Evolutionary conservation across 2,888 invertebrate genomes (phyloP).

Genomic region (Sepioteuthis lessoniana): DNA sequence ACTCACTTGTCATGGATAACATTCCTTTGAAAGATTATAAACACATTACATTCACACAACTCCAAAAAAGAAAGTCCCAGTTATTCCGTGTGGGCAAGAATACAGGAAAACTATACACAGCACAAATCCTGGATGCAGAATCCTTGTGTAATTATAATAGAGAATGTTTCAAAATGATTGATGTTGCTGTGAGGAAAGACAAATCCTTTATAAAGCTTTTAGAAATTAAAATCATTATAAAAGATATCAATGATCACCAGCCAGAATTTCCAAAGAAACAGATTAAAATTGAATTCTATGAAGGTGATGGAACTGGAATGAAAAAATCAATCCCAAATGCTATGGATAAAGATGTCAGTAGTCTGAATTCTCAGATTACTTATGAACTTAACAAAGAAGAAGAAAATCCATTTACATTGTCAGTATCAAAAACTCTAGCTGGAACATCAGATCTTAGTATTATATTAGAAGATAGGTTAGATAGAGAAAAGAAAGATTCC

Average conservation of each 20-base stretch:
- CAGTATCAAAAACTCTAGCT: not conserved
- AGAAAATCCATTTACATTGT: not conserved
- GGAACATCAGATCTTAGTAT: not conserved
- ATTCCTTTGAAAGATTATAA: not conserved
- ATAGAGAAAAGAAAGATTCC: not conserved
- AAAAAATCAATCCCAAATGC: too few species aligned
- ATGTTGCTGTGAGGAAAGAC: too few species aligned
- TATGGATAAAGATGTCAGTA: too few species aligned
- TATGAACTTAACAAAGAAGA: too few species aligned
- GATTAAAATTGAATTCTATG: too few species aligned
- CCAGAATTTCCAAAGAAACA: too few species aligned
- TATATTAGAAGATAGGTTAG: not conserved
- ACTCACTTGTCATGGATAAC: not conserved
- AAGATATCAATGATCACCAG: too few species aligned
- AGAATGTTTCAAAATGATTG: too few species aligned
- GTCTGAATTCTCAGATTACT: too few species aligned
- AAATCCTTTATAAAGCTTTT: too few species aligned
- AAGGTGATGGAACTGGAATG: too few species aligned
- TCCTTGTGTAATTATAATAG: not conserved
- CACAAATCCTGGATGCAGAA: not conserved
- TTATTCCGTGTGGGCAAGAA: not conserved
- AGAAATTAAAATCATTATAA: too few species aligned
- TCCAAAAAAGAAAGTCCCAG: not conserved
- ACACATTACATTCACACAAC: not conserved
- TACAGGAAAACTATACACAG: not conserved